phyloP scores from a whole-genome alignment of 1,140 invertebrate species.

The Aphaenogaster rudis region DNA sequence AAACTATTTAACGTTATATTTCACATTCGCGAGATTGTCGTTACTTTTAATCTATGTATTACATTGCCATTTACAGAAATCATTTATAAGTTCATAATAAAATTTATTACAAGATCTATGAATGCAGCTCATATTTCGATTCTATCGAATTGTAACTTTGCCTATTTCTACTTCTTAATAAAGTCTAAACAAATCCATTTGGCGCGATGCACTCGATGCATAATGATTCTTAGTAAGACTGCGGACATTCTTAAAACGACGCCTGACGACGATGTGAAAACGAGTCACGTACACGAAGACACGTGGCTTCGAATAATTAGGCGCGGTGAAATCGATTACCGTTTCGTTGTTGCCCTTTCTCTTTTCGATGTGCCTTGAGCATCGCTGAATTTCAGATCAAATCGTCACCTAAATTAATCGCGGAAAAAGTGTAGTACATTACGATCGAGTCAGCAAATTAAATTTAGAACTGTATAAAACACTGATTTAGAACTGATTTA shows the following conservation, averaged over 20 bases:
- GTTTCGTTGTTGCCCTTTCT: neutral
- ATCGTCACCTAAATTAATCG: neutral
- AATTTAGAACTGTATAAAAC: neutral
- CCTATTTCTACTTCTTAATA: neutral
- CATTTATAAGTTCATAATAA: neutral
- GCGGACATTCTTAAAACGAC: slow-evolving; percentile 15
- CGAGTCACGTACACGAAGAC: slow-evolving; percentile 39
- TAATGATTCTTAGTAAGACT: neutral
- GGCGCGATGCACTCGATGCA: neutral
- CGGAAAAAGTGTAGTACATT: neutral
- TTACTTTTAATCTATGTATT: neutral
- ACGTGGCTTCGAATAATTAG: slow-evolving; percentile 53
- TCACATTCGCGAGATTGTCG: neutral
- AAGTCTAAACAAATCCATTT: neutral
- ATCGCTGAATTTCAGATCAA: neutral
- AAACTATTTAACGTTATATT: neutral
- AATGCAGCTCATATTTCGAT: neutral
- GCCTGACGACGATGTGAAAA: slow-evolving; percentile 12
- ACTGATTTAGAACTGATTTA: too few species aligned
- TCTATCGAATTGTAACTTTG: neutral
- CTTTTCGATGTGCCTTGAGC: neutral
- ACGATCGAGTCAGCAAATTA: neutral
- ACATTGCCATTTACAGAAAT: neutral
- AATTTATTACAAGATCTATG: neutral
- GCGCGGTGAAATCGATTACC: slow-evolving; percentile 50